phyloP scores from a whole-genome alignment of 2,113 vertebrate species.

The Phoxinus phoxinus region DNA sequence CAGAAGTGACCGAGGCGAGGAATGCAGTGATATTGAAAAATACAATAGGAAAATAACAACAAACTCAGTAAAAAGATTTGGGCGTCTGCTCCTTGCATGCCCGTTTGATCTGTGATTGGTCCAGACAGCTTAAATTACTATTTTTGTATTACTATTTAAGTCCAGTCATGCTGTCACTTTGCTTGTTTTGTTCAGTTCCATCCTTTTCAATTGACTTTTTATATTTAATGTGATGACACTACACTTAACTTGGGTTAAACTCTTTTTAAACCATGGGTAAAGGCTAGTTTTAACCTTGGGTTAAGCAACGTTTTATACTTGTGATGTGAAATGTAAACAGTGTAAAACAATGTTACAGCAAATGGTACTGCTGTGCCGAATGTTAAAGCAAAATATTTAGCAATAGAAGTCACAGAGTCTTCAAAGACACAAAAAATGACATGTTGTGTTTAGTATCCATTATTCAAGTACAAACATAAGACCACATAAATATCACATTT shows the following conservation, averaged over 20 bases:
- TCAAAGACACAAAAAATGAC: background rate
- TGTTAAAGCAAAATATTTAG: background rate
- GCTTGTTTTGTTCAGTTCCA: background rate
- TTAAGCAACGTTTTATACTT: background rate
- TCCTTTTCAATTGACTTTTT: background rate
- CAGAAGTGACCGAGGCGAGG: constrained; percentile 14
- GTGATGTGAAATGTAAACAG: background rate
- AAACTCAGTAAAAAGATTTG: constrained; percentile 44
- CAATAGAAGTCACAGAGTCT: too few relatives aligned
- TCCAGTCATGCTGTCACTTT: background rate
- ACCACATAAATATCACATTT: background rate
- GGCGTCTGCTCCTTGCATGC: background rate
- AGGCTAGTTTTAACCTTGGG: background rate
- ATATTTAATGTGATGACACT: background rate
- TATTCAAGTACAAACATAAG: background rate
- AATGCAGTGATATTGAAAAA: constrained; percentile 34
- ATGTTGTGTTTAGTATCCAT: background rate
- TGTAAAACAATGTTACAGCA: background rate
- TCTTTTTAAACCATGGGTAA: background rate
- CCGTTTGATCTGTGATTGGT: constrained; percentile 1
- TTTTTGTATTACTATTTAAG: background rate
- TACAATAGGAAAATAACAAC: constrained; percentile 38
- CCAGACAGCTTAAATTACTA: background rate
- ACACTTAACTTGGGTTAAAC: background rate
- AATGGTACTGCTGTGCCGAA: background rate